Base-by-base conservation (phyloP, 2,113 vertebrate genomes). In the Lampris incognitus region DNA sequence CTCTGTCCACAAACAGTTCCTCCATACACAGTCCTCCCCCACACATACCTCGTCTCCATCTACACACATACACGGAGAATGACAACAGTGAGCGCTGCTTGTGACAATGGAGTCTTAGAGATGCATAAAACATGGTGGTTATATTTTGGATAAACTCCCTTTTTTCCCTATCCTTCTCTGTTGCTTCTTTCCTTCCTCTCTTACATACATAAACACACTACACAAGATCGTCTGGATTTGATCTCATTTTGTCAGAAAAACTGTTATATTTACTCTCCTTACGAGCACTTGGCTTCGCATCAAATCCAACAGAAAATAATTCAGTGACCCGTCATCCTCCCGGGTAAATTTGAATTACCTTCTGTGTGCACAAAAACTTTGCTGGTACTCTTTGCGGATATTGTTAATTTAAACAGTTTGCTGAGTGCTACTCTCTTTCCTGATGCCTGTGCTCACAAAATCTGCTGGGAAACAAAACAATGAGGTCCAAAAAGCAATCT, bases 1-100 rank as follows among this genome's bases (percentile, higher is more conserved):
- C 4, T 88, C 62, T 0, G 89, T 96, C 97, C 97, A 98, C 0
- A 93, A 92, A 51, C 97, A 98, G 93, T 97, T 96, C 66, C 87
- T 87, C 0, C 40, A 50, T 0, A 36, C 65, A 5, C 97, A 98
- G 36, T 74, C 89, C 0, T 87, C 69, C 0, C 88, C 90, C 0
- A 63, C 41, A 71, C 96, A 97, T 1, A 59, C 58, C 0, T 81
- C 83, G 0, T 73, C 88, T 24, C 51, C 80, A 36, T 81, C 93
- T 91, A n/a, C 5, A 64, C 1, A 62, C 9, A 72, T 57, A 24
- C 36, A 69, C 13, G 24, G 24, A 24, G 24, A 24, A 24, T 24
- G 24, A 24, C 24, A 24, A 24, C 24, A 24, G 44, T 46, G 44
- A 5, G 4, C 44, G 7, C 1, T 46, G 44, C 7, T 46, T 46